Evolutionary conservation across 2,888 invertebrate genomes (phyloP), one percentile per base, ranked within the genome.

Genomic region (Steinernema scapterisci): DNA sequence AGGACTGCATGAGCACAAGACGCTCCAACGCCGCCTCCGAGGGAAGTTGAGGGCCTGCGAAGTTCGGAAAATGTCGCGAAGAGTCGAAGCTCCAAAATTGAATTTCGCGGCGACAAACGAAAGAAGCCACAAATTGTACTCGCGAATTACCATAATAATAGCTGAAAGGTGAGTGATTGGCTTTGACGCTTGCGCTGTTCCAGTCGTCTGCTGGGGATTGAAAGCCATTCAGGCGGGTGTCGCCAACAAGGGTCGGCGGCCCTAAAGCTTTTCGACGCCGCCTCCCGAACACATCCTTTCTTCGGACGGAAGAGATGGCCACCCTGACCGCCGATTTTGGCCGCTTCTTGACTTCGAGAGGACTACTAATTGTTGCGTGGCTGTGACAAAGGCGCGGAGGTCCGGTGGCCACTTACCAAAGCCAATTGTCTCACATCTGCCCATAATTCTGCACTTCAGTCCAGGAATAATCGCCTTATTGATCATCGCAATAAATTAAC

Each of bases 401-500:
- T 54, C 25, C 25, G 31, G 19, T 23, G 16, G 6, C 63, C 31
- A 16, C 31, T 63, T 63, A 63, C 38, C 31, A 25, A 63, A 63
- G 63, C 63, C 63, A 21, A 63, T 63, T 31, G 63, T 27, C 25
- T 63, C 11, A 38, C 63, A 63, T 21, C 63, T 63, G 63, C 63
- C 63, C 63, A 63, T 63, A 63, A 63, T 25, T 63, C 63, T 48
- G 16, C 63, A 13, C 38, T 71, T 44, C 16, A 71, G 44, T 27
- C 16, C 45, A 25, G 51, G 43, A 16, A 46, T 71, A 44, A 71
- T 27, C 71, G 46, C 51, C 25, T 71, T 71, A 51, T 48, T 27
- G 51, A 71, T 51, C 46, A 73, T 46, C 19, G 70, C 44, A 73
- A 71, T 48, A 71, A 73, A 73, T 73, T 31, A 74, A 45, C 19